These are phyloP conservation scores for Mus spicilegus DNA, from an alignment of 2,113 vertebrate genomes.

Conservation along the genomic window DNA sequence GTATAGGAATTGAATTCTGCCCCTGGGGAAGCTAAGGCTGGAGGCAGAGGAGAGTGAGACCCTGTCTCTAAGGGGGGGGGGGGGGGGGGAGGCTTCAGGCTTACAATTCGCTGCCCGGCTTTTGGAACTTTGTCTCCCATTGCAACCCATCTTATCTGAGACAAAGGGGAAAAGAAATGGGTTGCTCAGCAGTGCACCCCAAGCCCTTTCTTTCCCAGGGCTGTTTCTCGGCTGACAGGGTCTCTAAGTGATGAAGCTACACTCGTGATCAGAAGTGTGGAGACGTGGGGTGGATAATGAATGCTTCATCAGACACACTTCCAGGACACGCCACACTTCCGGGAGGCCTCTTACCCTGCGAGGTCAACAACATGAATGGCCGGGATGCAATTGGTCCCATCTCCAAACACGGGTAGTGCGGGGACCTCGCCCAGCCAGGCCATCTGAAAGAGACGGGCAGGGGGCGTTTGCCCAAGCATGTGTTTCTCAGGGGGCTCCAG, in stretches of 20 bases:
- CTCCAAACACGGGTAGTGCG: conserved; percentile 91
- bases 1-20: not conserved
- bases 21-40: not conserved
- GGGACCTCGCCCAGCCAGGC: conserved; percentile 91
- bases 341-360: conserved; percentile 87
- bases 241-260: not conserved
- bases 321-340: not conserved
- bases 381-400: conserved; percentile 92
- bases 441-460: conserved; percentile 77
- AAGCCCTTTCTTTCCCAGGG: not conserved
- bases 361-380: conserved; percentile 94
- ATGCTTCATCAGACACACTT: not conserved
- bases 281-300: not conserved
- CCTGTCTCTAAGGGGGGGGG: not conserved
- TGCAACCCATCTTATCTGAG: not conserved
- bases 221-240: not conserved
- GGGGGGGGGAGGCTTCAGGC: not conserved
- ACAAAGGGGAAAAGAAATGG: not conserved
- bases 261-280: not conserved
- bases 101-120: not conserved
- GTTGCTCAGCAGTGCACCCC: not conserved
- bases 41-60: not conserved
- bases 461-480: accelerated
- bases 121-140: not conserved
- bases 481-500: not conserved